A percentile compares a stretch with the other conserved stretches of the same genome.
These are phyloP conservation scores for Ammospiza caudacuta DNA, from an alignment of 2,113 vertebrate species.

Conservation along the genomic window DNA sequence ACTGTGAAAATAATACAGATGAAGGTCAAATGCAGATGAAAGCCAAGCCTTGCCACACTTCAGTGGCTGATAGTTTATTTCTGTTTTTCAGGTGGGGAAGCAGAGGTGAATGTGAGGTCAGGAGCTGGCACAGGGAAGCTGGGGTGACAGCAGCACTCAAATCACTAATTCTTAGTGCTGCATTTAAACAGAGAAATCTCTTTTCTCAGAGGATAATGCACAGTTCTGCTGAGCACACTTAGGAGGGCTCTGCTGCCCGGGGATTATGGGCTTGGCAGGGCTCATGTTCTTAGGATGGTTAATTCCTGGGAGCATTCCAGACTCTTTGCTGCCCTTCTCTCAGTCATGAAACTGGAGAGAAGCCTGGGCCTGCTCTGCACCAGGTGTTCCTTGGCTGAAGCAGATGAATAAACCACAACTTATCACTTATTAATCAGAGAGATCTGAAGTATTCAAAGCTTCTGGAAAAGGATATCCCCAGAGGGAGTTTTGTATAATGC, in stretches of 20 bases:
- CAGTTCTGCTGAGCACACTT: neutral
- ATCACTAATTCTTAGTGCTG: neutral
- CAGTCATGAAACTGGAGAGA: neutral
- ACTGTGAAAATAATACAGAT: neutral
- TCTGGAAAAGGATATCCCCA: constrained; percentile 21
- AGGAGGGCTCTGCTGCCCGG: neutral
- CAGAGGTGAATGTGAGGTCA: neutral
- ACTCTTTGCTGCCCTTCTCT: neutral
- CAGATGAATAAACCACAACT: constrained; percentile 15
- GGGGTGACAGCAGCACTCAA: neutral
- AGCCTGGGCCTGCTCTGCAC: neutral
- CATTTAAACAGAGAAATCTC: neutral
- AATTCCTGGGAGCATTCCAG: neutral
- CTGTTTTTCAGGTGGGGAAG: neutral
- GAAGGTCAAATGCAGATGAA: neutral
- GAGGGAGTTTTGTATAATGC: neutral
- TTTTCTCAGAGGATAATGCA: neutral
- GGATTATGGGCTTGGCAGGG: neutral
- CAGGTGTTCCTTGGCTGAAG: neutral
- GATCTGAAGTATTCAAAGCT: constrained; percentile 30
- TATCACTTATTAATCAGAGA: constrained; percentile 65
- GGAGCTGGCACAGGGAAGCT: neutral
- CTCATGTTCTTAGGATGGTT: neutral
- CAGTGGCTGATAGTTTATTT: neutral
- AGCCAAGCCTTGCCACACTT: neutral